Percentiles rank a stretch among this genome's conserved stretches.
Conservation (phyloP, 2,888 invertebrate genomes). For the Standfussiana lucernea region DNA sequence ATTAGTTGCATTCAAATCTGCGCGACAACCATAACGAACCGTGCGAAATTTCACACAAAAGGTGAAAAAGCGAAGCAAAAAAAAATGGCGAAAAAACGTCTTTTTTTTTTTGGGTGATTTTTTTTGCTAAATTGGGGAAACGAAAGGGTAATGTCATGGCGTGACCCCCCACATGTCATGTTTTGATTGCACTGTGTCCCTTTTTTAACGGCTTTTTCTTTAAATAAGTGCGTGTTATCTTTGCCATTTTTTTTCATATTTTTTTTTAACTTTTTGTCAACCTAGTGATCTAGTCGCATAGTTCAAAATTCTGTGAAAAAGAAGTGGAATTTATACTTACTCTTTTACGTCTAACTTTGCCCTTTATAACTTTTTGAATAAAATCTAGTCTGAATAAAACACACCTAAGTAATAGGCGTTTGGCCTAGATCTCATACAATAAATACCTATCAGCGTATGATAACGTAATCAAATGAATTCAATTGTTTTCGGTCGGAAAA, state of each 20-base stretch:
- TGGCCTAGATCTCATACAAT: constrained; percentile 55
- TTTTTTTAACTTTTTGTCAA: background rate
- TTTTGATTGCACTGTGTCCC: constrained; percentile 74
- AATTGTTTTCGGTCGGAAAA: constrained; percentile 54
- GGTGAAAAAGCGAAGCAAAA: constrained; percentile 68
- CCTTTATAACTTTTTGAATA: constrained; percentile 8
- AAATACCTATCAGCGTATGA: constrained; percentile 58
- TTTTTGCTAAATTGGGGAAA: constrained; percentile 68
- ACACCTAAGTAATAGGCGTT: constrained; percentile 25
- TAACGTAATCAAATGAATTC: constrained; percentile 58
- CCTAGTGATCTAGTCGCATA: background rate
- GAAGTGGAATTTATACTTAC: background rate
- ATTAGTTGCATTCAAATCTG: constrained; percentile 88
- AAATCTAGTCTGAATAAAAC: constrained; percentile 22
- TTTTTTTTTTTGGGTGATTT: constrained; percentile 69
- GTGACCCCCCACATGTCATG: constrained; percentile 78
- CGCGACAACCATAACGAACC: constrained; percentile 85
- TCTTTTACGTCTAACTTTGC: background rate
- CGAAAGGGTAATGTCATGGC: constrained; percentile 79
- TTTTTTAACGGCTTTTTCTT: constrained; percentile 68
- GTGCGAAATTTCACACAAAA: constrained; percentile 87
- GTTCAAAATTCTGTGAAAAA: background rate
- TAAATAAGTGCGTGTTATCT: background rate
- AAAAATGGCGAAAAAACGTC: constrained; percentile 66
- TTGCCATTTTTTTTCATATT: background rate